phyloP scores from a whole-genome alignment of 2,797 vertebrate species.

The Sylvilagus floridanus region DNA sequence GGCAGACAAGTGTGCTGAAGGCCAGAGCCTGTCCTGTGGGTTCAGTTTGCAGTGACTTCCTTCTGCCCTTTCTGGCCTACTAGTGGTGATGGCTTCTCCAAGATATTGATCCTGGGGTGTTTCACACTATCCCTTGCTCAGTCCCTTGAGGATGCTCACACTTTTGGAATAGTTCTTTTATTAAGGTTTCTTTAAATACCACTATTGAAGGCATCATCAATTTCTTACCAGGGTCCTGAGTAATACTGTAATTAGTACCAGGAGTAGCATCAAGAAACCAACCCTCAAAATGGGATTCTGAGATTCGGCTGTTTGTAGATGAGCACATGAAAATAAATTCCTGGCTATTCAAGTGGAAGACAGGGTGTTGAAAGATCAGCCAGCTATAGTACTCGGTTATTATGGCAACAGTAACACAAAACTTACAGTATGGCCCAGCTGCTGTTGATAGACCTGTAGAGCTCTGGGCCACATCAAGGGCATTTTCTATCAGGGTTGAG shows the following conservation, averaged over 20 bases:
- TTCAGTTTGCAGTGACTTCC: neutral
- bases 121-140: neutral
- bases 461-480: too few species aligned
- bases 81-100: neutral
- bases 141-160: neutral
- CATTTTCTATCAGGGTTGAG: too few species aligned
- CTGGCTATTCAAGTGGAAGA: neutral
- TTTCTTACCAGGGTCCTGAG: neutral
- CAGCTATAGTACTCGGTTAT: neutral
- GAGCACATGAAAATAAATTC: neutral
- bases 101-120: neutral
- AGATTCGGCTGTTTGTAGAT: neutral
- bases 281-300: neutral
- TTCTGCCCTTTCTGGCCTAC: neutral
- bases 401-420: neutral
- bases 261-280: neutral
- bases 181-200: conserved; percentile 1
- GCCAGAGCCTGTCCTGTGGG: neutral
- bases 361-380: neutral
- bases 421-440: neutral
- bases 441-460: neutral
- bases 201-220: neutral
- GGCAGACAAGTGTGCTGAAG: neutral
- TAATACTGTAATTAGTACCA: neutral
- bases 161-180: neutral